Percentiles rank a stretch among this genome's conserved stretches.
phyloP scores from a whole-genome alignment of 1,140 invertebrate genomes.

The Lamellibrachia luymesi region DNA sequence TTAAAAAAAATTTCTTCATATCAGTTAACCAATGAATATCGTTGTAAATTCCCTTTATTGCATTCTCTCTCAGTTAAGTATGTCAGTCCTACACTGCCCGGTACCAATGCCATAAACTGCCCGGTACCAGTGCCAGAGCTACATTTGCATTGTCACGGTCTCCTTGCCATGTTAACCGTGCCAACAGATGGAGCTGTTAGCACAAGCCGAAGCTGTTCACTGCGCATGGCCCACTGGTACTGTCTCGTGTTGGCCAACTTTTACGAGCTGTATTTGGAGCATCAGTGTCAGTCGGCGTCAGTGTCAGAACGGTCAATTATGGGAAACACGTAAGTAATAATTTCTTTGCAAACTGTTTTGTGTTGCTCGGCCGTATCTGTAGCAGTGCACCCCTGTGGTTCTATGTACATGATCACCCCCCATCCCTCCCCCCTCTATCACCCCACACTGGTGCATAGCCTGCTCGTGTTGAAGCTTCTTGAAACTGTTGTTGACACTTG shows the following conservation, averaged over 20 bases:
- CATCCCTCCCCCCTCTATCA: neutral
- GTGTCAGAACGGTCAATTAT: neutral
- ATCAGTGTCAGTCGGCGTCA: too few species aligned
- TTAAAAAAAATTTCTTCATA: too few species aligned
- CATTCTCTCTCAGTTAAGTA: too few species aligned
- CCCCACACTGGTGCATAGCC: neutral
- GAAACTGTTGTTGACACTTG: neutral
- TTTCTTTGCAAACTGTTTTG: neutral
- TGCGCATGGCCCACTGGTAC: neutral
- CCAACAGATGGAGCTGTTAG: neutral
- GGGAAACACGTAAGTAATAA: neutral
- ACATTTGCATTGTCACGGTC: too few species aligned
- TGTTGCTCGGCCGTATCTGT: neutral
- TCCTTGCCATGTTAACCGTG: neutral
- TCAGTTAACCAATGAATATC: too few species aligned
- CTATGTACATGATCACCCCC: neutral
- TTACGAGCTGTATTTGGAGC: too few species aligned
- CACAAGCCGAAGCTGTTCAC: neutral
- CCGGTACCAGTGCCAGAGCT: too few species aligned
- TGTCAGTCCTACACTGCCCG: too few species aligned
- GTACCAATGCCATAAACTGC: too few species aligned
- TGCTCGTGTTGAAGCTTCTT: neutral
- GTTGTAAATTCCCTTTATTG: too few species aligned
- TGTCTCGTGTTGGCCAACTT: neutral
- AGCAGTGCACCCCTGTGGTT: neutral